Evolutionary conservation across 2,113 vertebrate species (phyloP).

Genomic region (Polyodon spathula): DNA sequence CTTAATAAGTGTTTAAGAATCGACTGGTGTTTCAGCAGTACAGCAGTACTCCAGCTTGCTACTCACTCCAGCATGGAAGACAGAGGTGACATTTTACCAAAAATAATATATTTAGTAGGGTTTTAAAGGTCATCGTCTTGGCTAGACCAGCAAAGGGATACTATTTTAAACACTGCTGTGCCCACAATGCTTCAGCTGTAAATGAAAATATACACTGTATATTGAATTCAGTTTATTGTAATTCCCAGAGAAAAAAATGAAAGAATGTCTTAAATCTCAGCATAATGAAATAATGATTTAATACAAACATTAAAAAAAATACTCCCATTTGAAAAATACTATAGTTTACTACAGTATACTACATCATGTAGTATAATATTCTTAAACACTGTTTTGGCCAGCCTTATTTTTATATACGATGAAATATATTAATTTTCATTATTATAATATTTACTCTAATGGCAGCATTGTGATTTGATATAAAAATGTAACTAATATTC

Average conservation of each 20-base stretch:
- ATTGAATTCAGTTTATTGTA: not conserved
- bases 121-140: constrained; percentile 10
- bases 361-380: too few species aligned
- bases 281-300: too few species aligned
- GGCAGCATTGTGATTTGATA: too few species aligned
- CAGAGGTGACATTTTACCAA: constrained; percentile 15
- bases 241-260: not conserved
- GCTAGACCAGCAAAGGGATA: constrained; percentile 29
- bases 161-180: not conserved
- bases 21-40: constrained; percentile 10
- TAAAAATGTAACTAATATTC: too few species aligned
- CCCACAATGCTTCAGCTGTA: not conserved
- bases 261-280: not conserved
- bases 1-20: constrained; percentile 31
- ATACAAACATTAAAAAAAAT: too few species aligned
- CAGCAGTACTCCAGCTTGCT: constrained; percentile 5
- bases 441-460: too few species aligned
- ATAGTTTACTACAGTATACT: too few species aligned
- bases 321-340: too few species aligned
- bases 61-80: not conserved
- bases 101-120: not conserved
- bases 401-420: too few species aligned
- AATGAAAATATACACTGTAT: not conserved
- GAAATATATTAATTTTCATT: too few species aligned
- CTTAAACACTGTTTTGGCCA: too few species aligned